Evolutionary conservation across 2,888 invertebrate species (phyloP), one percentile per base, ranked within the genome.

Genomic region (Agriopis marginaria): DNA sequence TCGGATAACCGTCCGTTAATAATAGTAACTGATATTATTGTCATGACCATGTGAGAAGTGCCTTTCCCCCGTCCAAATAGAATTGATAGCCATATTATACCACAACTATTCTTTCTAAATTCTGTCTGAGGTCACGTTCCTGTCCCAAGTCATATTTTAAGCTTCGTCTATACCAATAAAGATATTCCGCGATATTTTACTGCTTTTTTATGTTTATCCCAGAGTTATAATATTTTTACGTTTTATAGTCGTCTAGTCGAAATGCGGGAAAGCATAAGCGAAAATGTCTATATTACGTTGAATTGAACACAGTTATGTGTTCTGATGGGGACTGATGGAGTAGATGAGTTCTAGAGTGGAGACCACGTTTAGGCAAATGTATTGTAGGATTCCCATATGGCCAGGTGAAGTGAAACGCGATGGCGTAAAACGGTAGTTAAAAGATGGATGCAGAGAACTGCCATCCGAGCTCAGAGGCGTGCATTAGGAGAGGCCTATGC

Each of bases 151-250:
- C 62, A 63, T 65, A 74, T 75, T 77, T 79, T 79, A 80, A 77
- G 75, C 75, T 79, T 79, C 78, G 72, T 77, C 81, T 85, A 82
- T 47, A 77, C 77, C 79, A 77, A 82, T 86, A 86, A 86, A 87
- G 82, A 84, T 85, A 82, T 78, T 72, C 73, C 75, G 79, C 78
- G 75, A 82, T 86, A 85, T 86, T 87, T 87, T 83, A 86, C 75
- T 78, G 73, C 77, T 76, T 76, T 85, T 86, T 87, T 87, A 86
- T 80, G 82, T 79, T 80, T 75, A 83, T 81, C 78, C 79, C 72
- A 73, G 76, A 79, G 82, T 85, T 83, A 82, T 83, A 80, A 82
- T 86, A 84, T 87, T 85, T 84, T 85, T 85, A 77, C 77, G 78
- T 82, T 87, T 85, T 84, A 86, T 81, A 68, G 73, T 59, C 76